phyloP scores from a whole-genome alignment of 2,113 vertebrate genomes.

The Dryoscopus gambensis region DNA sequence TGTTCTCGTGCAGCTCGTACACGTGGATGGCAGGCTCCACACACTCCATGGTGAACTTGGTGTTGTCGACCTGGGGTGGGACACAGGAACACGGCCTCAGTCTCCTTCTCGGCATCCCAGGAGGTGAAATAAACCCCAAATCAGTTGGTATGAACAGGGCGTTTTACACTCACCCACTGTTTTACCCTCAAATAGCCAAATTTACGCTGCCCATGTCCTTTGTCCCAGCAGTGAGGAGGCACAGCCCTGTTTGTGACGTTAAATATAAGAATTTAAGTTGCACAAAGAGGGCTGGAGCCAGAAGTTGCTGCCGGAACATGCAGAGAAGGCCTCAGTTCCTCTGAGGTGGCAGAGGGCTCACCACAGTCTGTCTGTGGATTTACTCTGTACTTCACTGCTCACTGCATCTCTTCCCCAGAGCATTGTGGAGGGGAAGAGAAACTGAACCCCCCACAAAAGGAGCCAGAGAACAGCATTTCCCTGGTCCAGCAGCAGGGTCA shows the following conservation, averaged over 20 bases:
- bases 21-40: constrained; percentile 85
- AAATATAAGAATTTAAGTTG: neutral
- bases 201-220: neutral
- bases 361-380: neutral
- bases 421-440: neutral
- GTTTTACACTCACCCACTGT: neutral
- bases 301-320: neutral
- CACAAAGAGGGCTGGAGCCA: neutral
- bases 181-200: neutral
- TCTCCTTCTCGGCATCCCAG: neutral
- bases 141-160: neutral
- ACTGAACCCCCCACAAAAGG: neutral
- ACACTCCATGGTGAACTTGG: constrained; percentile 89
- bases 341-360: neutral
- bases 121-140: neutral
- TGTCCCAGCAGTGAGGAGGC: neutral
- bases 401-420: neutral
- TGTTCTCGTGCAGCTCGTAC: constrained; percentile 92
- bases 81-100: neutral
- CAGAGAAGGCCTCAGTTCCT: neutral
- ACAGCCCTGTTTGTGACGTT: neutral
- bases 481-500: neutral
- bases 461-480: neutral
- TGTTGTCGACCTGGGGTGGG: constrained; percentile 84
- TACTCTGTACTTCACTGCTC: neutral